Evolutionary conservation across 2,888 invertebrate species (phyloP).

Genomic region (Chesias legatella): DNA sequence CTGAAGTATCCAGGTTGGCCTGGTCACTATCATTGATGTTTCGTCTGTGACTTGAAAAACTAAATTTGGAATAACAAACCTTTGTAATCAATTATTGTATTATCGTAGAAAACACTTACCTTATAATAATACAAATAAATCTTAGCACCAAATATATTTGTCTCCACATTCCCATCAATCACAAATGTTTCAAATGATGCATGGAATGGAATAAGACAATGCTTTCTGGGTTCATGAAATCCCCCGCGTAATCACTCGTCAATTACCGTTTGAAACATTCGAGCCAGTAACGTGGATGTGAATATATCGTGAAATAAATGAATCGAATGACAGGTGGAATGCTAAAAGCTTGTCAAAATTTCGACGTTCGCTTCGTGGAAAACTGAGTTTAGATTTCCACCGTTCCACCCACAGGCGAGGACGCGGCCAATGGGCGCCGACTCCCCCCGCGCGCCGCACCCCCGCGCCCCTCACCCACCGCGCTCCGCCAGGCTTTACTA

Average conservation of each 20-base stretch:
- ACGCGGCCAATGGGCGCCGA: slow-evolving; percentile 73
- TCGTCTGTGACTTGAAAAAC: too few relatives aligned
- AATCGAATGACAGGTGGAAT: slow-evolving; percentile 58
- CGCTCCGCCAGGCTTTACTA: slow-evolving; percentile 45
- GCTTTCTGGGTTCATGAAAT: slow-evolving; percentile 34
- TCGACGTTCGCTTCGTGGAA: slow-evolving; percentile 45
- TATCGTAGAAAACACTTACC: too few relatives aligned
- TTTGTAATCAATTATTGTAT: too few relatives aligned
- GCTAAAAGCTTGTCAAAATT: slow-evolving; percentile 74
- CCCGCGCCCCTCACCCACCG: slow-evolving; percentile 41
- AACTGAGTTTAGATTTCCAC: slow-evolving; percentile 60
- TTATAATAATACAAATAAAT: too few relatives aligned
- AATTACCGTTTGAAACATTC: slow-evolving; percentile 40
- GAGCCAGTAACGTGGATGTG: slow-evolving; percentile 39
- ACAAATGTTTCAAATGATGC: slow-evolving; percentile 10
- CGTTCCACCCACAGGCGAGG: slow-evolving; percentile 64
- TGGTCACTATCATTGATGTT: too few relatives aligned
- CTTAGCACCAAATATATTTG: not conserved
- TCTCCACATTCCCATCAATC: slow-evolving; percentile 12
- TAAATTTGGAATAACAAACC: too few relatives aligned
- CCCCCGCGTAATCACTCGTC: slow-evolving; percentile 58
- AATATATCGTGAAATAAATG: slow-evolving; percentile 46
- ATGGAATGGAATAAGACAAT: slow-evolving; percentile 14
- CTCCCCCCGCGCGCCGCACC: too few relatives aligned
- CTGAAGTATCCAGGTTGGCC: too few relatives aligned